These are phyloP conservation scores for Pristionchus exspectatus DNA, from an alignment of 2,888 invertebrate genomes.

Conservation along the genomic window DNA sequence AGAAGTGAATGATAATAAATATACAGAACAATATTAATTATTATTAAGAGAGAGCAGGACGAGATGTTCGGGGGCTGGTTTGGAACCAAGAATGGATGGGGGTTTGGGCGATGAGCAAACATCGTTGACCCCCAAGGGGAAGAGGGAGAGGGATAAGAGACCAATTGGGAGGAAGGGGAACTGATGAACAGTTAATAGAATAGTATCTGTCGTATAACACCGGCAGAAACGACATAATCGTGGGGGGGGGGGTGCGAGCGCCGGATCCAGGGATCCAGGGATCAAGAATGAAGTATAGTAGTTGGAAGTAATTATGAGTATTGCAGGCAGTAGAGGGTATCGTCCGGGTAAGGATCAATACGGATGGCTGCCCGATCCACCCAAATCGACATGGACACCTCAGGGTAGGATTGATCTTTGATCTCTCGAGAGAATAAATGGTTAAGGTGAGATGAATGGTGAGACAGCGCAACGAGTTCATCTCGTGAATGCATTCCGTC, in stretches of 20 bases:
- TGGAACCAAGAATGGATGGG: neutral
- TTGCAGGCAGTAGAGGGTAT: constrained; percentile 57
- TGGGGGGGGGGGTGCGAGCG: no score
- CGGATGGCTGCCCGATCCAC: constrained; percentile 69
- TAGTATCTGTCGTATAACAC: no score
- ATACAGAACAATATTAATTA: neutral
- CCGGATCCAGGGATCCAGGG: no score
- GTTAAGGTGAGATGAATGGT: constrained; percentile 61
- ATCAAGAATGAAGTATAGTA: neutral
- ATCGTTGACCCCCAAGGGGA: neutral
- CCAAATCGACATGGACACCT: constrained; percentile 65
- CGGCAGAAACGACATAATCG: no score
- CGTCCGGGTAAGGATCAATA: constrained; percentile 66
- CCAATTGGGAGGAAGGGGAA: neutral
- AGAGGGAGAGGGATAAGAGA: neutral
- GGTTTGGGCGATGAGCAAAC: neutral
- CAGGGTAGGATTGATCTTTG: constrained; percentile 57
- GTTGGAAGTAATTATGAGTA: neutral
- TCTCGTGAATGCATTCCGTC: constrained; percentile 75
- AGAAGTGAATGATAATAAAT: neutral
- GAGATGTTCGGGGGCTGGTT: neutral
- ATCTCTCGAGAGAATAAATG: neutral
- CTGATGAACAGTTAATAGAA: neutral
- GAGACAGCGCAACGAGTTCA: constrained; percentile 70
- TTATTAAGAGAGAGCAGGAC: neutral